Base-by-base conservation (phyloP, 2,888 invertebrate species). In the Alviniconcha strummeri region DNA sequence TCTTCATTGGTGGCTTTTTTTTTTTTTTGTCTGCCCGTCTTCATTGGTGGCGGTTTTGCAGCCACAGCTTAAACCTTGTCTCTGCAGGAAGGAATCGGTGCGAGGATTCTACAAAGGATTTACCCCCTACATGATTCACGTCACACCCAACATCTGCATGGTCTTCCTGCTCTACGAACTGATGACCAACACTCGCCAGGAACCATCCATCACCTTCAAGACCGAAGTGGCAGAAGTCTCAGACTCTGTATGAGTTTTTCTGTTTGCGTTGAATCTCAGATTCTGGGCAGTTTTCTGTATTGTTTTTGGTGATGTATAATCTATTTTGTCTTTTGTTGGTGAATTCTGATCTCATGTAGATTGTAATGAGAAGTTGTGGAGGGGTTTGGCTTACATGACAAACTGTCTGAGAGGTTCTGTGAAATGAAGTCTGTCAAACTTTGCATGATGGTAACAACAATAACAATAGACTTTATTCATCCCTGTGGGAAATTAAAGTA, bases 101-200 rank as follows among this genome's bases (percentile, higher is more conserved):
- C 94, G 94, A 78, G 99, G 98, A 79, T 98, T 98, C 96, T 99
- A 98, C 96, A 99, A 99, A 94, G 99, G 99, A 82, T 94, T 99
- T 91, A 95, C 96, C 89, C 97, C 98, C 87, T 98, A 96, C 95
- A 95, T 99, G 91, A 94, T 96, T 84, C 96, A 98, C 83, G 99
- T 99, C 88, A 96, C 97, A 54, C 99, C 99, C 5, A 98, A 99
- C 78, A 98, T 98, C 5, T 97, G 98, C 96, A 95, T 99, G 90
- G 99, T 99, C 55, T 98, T 99, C 95, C 94, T 98, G 87, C 96
- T 97, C 4, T 99, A 99, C 94, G 99, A 99, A 95, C 96, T 98
- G 92, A 95, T 97, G 11, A 87, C 89, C 17, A 88, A 87, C 84
- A 87, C 79, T 54, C 79, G 78, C 52, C 19, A 9, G 15, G 80